Conservation (phyloP, 2,797 vertebrate species). For the Nannoperca obscura region DNA sequence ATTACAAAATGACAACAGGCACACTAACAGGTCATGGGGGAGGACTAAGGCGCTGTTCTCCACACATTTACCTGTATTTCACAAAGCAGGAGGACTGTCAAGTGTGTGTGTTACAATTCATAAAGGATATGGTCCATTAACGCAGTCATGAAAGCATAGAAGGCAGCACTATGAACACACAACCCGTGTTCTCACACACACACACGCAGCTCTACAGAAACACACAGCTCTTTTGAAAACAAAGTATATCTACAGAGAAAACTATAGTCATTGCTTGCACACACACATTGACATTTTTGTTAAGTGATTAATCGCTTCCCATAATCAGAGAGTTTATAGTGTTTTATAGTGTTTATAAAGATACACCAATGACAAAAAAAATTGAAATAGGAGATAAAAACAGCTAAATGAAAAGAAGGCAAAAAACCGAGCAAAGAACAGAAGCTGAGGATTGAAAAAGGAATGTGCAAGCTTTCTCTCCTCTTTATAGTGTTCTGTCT, state of each 20-base stretch:
- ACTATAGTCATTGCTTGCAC: not conserved
- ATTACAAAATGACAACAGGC: constrained; percentile 37
- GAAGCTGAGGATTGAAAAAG: constrained; percentile 70
- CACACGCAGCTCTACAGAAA: not conserved
- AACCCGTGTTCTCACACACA: not conserved
- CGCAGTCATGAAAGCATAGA: constrained; percentile 15
- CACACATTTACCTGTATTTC: constrained; percentile 21
- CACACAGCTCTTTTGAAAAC: not conserved
- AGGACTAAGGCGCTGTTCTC: not conserved
- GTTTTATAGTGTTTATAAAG: constrained; percentile 50
- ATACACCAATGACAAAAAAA: constrained; percentile 23
- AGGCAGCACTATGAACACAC: not conserved
- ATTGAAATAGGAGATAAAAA: constrained; percentile 44
- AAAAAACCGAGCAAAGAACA: constrained; percentile 65
- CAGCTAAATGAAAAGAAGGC: constrained; percentile 42
- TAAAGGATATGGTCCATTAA: constrained; percentile 16
- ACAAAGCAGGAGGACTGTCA: constrained; percentile 10
- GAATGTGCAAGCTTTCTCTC: constrained; percentile 78
- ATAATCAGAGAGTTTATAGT: no score
- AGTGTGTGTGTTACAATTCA: not conserved
- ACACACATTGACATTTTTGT: constrained; percentile 23
- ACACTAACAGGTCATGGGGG: not conserved
- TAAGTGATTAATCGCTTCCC: constrained; percentile 38
- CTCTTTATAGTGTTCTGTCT: constrained; percentile 74
- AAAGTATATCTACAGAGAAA: constrained; percentile 1